A percentile compares a stretch with the other conserved stretches of the same genome.
Evolutionary conservation across 2,888 invertebrate species (phyloP).

Genomic region (Drosophila limbata): DNA sequence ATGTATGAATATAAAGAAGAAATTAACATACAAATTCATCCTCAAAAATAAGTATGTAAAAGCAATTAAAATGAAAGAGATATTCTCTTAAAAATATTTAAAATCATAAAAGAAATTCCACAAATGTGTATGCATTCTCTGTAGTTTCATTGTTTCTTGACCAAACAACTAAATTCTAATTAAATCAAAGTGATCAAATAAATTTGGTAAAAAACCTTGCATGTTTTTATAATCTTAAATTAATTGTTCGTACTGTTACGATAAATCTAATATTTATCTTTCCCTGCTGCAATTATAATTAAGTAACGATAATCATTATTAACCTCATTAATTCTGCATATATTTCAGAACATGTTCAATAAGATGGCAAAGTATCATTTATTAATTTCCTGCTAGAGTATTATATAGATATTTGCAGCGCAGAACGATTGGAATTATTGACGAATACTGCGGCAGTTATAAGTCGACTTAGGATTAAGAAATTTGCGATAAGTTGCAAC

Average conservation of each 20-base stretch:
- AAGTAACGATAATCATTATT: neutral
- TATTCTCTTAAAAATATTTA: no score
- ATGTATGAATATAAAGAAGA: neutral
- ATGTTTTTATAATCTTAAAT: neutral
- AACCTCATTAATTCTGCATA: neutral
- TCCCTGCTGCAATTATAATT: neutral
- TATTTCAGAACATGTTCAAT: neutral
- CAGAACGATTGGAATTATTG: constrained; percentile 35
- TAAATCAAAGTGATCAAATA: no score
- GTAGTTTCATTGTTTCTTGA: no score
- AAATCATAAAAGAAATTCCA: no score
- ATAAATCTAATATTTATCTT: neutral
- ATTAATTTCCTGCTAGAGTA: constrained; percentile 22
- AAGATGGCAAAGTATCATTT: neutral
- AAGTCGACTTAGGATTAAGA: constrained; percentile 56
- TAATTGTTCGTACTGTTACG: no score
- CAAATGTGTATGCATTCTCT: no score
- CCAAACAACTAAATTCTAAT: no score
- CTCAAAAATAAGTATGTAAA: neutral
- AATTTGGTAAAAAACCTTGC: neutral
- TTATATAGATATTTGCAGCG: constrained; percentile 9
- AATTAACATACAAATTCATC: no score
- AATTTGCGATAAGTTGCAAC: constrained; percentile 51
- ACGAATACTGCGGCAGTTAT: constrained; percentile 30
- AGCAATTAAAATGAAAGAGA: neutral